Evolutionary conservation across 2,113 vertebrate species (phyloP).

Genomic region (Ptilonorhynchus violaceus): DNA sequence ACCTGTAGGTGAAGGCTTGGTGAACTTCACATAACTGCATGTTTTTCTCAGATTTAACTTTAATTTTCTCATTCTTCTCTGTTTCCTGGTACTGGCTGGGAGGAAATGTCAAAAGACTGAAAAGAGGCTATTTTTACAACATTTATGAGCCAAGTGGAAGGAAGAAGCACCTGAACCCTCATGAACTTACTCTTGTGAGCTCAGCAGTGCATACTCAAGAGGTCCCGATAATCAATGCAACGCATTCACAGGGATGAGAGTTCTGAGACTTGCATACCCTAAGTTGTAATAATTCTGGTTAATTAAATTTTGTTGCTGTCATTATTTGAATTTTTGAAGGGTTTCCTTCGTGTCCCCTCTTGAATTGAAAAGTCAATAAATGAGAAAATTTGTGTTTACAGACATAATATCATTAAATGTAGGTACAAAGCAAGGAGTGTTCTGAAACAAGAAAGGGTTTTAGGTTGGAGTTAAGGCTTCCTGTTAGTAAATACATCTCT

Average conservation of each 20-base stretch:
- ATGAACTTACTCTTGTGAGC: background rate
- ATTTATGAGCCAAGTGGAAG: background rate
- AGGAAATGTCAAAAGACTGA: background rate
- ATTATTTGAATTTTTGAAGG: background rate
- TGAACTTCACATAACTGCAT: background rate
- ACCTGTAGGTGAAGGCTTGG: background rate
- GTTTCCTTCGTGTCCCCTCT: background rate
- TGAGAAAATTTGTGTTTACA: background rate
- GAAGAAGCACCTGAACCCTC: conserved; percentile 11
- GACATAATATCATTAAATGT: background rate
- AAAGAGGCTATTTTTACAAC: background rate
- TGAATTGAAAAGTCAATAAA: background rate
- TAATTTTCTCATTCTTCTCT: background rate
- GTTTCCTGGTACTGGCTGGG: background rate
- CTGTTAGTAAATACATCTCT: conserved; percentile 28
- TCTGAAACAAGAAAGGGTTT: background rate
- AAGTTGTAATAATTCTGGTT: background rate
- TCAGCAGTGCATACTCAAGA: background rate
- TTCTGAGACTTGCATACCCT: background rate
- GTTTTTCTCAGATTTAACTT: background rate
- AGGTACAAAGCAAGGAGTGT: background rate
- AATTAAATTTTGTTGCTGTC: background rate
- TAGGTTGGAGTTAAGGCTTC: background rate
- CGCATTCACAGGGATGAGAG: background rate
- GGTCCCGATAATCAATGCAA: background rate